These are phyloP conservation scores for Nesogale talazaci DNA, from an alignment of 2,113 vertebrate species.

Conservation along the genomic window DNA sequence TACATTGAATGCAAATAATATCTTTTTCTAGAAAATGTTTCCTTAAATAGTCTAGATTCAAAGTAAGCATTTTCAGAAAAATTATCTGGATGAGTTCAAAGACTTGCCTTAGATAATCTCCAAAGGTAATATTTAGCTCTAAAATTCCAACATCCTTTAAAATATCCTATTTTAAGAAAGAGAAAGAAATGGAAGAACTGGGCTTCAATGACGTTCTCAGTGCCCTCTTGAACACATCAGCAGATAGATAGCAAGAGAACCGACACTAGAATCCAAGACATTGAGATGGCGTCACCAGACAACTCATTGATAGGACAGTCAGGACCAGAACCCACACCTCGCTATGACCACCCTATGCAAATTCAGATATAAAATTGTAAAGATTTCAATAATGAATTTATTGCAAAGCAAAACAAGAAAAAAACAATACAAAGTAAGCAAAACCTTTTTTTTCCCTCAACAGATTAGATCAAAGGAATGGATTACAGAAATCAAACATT, in stretches of 20 bases:
- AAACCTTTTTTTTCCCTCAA: not conserved
- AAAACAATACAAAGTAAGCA: not conserved
- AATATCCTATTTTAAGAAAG: not conserved
- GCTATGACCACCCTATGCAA: not conserved
- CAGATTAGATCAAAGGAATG: constrained; percentile 39
- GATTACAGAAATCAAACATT: constrained; percentile 27
- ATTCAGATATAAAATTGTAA: not conserved
- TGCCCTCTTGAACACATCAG: too few relatives aligned
- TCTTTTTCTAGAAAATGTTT: not conserved
- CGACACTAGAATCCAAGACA: too few relatives aligned
- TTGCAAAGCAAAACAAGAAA: not conserved
- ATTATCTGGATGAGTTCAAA: not conserved
- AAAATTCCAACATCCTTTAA: not conserved
- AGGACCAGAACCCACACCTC: not conserved
- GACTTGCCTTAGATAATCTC: not conserved
- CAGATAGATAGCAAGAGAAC: too few relatives aligned
- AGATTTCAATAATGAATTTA: not conserved
- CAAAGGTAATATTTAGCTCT: not conserved
- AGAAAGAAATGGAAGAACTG: too few relatives aligned
- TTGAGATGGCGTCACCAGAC: not conserved
- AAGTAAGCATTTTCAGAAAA: not conserved
- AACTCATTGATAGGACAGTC: too few relatives aligned
- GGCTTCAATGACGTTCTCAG: too few relatives aligned
- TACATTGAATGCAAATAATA: not conserved
- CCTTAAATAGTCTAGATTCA: not conserved